Percentiles rank a stretch among this genome's conserved stretches.
These are phyloP conservation scores for Parelbella ahira DNA, from an alignment of 2,888 invertebrate genomes.

Conservation along the genomic window DNA sequence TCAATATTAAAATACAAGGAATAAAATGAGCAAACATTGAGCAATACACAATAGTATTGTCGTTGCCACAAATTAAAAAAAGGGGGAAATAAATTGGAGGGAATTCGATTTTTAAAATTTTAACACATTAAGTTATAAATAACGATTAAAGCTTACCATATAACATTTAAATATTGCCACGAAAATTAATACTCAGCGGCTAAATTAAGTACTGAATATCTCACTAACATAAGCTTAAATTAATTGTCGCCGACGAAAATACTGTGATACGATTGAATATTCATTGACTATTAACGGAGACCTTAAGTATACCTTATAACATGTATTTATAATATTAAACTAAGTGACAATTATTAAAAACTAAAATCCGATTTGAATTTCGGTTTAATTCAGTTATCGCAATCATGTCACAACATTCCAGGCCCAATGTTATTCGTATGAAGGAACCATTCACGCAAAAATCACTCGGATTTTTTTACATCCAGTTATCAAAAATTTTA, in stretches of 20 bases:
- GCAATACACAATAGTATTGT: constrained; percentile 72
- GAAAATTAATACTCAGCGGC: constrained; percentile 32
- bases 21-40: constrained; percentile 70
- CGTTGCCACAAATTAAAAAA: constrained; percentile 48
- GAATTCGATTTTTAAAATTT: constrained; percentile 51
- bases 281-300: constrained; percentile 19
- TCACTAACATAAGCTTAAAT: constrained; percentile 30
- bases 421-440: too few relatives aligned
- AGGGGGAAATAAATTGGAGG: constrained; percentile 47
- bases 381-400: too few relatives aligned
- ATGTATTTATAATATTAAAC: too few relatives aligned
- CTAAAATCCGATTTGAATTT: too few relatives aligned
- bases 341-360: too few relatives aligned
- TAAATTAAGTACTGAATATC: constrained; percentile 32
- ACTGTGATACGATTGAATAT: constrained; percentile 31
- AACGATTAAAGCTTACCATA: constrained; percentile 37
- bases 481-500: too few relatives aligned
- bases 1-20: constrained; percentile 34
- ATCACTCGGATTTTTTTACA: too few relatives aligned
- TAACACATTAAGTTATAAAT: constrained; percentile 30
- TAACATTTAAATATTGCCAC: constrained; percentile 39
- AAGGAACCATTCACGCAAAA: too few relatives aligned
- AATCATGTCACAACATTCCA: too few relatives aligned
- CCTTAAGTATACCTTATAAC: too few relatives aligned
- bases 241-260: constrained; percentile 31